Evolutionary conservation across 2,888 invertebrate genomes (phyloP).

Genomic region (Pecten maximus): DNA sequence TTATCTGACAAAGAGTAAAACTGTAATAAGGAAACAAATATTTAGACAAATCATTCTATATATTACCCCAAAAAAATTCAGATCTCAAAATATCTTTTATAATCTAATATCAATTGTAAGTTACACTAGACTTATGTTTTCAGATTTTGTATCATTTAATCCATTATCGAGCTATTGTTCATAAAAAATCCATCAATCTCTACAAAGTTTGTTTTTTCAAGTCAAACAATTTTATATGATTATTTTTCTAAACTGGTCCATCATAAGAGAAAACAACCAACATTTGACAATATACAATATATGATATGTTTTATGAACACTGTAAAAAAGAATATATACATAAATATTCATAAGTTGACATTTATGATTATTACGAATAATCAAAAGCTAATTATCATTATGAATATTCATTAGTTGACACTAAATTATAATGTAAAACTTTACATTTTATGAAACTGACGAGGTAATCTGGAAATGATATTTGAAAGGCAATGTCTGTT

Average conservation of each 20-base stretch:
- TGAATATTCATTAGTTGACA: not conserved
- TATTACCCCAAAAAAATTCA: not conserved
- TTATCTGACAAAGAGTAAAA: not conserved
- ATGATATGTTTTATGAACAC: not conserved
- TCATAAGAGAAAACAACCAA: not conserved
- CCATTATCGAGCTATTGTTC: no score
- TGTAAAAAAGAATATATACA: slow-evolving; percentile 28
- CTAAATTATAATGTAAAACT: not conserved
- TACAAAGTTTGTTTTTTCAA: not conserved
- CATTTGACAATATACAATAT: slow-evolving; percentile 2
- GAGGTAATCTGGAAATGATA: not conserved
- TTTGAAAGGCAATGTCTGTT: not conserved
- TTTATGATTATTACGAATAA: not conserved
- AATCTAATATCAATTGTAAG: not conserved
- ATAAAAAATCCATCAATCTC: no score
- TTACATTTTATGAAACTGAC: not conserved
- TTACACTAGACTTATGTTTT: not conserved
- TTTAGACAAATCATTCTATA: no score
- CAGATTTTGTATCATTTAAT: no score
- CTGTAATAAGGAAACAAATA: not conserved
- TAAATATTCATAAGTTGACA: slow-evolving; percentile 11
- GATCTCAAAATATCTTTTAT: not conserved
- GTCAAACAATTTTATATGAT: not conserved
- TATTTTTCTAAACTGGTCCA: slow-evolving; percentile 9
- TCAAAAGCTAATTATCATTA: not conserved